Conservation (phyloP, 2,113 vertebrate species). For the Chascanopsetta lugubris region DNA sequence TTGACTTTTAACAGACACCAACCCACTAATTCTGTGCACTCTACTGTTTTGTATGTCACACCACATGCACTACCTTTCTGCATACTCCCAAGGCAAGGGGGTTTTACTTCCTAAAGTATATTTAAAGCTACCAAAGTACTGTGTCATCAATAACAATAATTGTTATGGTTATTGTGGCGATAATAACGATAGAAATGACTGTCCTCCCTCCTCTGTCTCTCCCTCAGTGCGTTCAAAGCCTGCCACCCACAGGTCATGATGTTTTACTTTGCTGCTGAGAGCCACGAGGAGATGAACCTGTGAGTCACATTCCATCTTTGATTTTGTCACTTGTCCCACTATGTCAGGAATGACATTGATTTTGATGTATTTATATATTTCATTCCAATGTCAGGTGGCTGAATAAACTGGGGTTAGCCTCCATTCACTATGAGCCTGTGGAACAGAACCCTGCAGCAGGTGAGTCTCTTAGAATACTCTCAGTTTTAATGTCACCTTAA, state of each 20-base stretch:
- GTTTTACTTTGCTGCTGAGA: constrained; percentile 97
- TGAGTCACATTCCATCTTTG: constrained; percentile 76
- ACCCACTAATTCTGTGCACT: too few species aligned
- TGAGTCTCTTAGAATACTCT: constrained; percentile 39
- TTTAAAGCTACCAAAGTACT: too few species aligned
- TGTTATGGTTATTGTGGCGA: too few species aligned
- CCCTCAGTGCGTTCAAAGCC: constrained; percentile 91
- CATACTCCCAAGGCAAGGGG: too few species aligned
- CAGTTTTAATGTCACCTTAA: too few species aligned
- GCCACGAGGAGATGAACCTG: constrained; percentile 91
- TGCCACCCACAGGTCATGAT: constrained; percentile 94
- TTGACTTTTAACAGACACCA: too few species aligned
- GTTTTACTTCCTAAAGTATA: too few species aligned
- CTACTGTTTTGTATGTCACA: too few species aligned
- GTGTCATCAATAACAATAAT: too few species aligned
- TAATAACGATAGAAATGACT: neutral
- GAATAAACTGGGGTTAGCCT: constrained; percentile 92
- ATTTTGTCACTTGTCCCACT: neutral
- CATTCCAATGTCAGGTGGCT: constrained; percentile 84
- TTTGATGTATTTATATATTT: neutral
- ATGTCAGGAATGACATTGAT: neutral
- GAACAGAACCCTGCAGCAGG: constrained; percentile 62
- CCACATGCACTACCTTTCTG: too few species aligned
- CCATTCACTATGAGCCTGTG: constrained; percentile 81
- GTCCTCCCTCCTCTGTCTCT: neutral